Percentiles rank a stretch among this genome's conserved stretches.
Conservation (phyloP, 2,797 vertebrate genomes). For the Crenuchus spilurus region DNA sequence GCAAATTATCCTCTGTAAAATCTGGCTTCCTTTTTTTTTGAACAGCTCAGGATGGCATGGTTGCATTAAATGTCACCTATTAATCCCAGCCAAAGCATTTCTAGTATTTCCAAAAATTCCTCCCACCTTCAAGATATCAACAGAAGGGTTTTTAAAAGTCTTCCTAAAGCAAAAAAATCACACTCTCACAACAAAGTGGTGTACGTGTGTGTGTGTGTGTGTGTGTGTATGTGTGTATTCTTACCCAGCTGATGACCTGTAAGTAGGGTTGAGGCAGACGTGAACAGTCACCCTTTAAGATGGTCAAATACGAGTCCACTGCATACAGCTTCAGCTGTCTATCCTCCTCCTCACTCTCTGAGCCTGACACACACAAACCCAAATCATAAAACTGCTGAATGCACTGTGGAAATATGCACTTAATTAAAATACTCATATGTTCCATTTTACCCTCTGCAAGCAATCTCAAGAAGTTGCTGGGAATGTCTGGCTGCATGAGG, state of each 20-base stretch:
- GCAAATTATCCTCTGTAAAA: no score
- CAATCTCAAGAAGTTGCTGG: constrained; percentile 90
- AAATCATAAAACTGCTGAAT: neutral
- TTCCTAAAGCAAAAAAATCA: no score
- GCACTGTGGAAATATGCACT: no score
- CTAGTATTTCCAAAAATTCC: no score
- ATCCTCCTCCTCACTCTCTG: constrained; percentile 87
- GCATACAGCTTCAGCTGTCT: constrained; percentile 86
- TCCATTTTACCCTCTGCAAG: constrained; percentile 86
- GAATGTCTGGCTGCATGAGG: constrained; percentile 87
- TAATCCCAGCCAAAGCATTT: no score
- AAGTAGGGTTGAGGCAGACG: constrained; percentile 89
- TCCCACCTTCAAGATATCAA: no score
- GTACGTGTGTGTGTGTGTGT: constrained; percentile 5
- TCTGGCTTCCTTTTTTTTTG: no score
- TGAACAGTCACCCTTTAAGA: constrained; percentile 77
- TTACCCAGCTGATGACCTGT: constrained; percentile 98
- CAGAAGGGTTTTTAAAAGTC: no score
- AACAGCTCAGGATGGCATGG: no score
- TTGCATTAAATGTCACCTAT: no score
- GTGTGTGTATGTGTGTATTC: constrained; percentile 53
- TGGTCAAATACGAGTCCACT: constrained; percentile 86
- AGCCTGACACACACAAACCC: constrained; percentile 75
- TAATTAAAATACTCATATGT: neutral
- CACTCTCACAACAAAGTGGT: neutral